phyloP scores from a whole-genome alignment of 1,140 invertebrate genomes.

The Asbolus verrucosus region DNA sequence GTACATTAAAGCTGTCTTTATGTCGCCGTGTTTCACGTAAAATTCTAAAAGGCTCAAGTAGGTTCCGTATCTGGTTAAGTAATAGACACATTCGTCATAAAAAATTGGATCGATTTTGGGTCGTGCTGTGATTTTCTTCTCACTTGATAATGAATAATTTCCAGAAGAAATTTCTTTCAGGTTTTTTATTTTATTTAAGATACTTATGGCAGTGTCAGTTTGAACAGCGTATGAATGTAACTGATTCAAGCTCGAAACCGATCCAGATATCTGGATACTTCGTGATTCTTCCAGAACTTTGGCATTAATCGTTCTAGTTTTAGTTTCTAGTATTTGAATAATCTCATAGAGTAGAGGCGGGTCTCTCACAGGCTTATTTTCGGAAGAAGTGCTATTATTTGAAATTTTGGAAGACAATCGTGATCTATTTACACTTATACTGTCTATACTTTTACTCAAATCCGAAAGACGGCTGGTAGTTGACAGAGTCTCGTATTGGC shows the following conservation, averaged over 20 bases:
- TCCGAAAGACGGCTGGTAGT: conserved; percentile 43
- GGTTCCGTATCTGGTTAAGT: conserved; percentile 78
- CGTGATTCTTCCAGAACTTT: conserved; percentile 49
- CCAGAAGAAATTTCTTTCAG: conserved; percentile 65
- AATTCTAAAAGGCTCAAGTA: conserved; percentile 77
- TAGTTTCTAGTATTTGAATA: conserved; percentile 74
- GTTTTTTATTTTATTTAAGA: conserved; percentile 65
- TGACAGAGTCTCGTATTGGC: conserved; percentile 51
- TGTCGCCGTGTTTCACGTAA: conserved; percentile 74
- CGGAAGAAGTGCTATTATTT: conserved; percentile 44
- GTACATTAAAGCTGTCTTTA: conserved; percentile 72
- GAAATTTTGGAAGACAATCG: conserved; percentile 57
- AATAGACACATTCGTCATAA: conserved; percentile 80
- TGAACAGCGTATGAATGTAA: conserved; percentile 46
- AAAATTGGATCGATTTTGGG: conserved; percentile 67
- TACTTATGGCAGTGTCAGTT: conserved; percentile 62
- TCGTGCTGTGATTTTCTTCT: conserved; percentile 18
- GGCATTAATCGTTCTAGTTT: conserved; percentile 49
- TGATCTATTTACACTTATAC: conserved; percentile 62
- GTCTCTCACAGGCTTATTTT: conserved; percentile 69
- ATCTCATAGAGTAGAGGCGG: conserved; percentile 78
- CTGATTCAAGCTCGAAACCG: conserved; percentile 53
- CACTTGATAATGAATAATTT: conserved; percentile 55
- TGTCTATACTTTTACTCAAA: conserved; percentile 59
- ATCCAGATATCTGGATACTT: conserved; percentile 46